Conservation (phyloP, 2,113 vertebrate species). For the Megaceryle torquata region DNA sequence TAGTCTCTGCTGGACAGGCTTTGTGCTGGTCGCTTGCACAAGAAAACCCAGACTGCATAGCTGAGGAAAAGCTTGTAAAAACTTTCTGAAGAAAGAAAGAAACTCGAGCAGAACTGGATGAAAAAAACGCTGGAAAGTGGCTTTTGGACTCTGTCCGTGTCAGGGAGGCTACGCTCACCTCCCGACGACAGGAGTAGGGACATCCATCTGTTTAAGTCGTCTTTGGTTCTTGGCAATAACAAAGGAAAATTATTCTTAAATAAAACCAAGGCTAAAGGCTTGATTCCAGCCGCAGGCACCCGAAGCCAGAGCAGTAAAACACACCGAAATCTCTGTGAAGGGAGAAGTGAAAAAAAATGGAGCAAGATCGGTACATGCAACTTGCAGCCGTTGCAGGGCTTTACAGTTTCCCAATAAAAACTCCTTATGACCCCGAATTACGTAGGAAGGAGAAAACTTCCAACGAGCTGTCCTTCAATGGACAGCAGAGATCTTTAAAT, state of each 20-base stretch:
- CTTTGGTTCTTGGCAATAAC: constrained; percentile 62
- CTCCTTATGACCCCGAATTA: neutral
- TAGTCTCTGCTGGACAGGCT: neutral
- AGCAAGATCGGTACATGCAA: neutral
- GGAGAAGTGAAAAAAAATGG: neutral
- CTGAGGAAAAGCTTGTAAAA: neutral
- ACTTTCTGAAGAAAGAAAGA: neutral
- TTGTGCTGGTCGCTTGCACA: neutral
- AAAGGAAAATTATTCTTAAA: constrained; percentile 67
- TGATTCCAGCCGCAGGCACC: constrained; percentile 5
- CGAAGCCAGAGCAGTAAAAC: constrained; percentile 48
- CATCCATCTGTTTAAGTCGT: constrained; percentile 65
- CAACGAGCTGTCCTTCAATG: neutral
- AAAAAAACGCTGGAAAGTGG: neutral
- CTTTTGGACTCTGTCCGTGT: neutral
- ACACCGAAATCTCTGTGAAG: constrained; percentile 21
- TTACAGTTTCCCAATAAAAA: neutral
- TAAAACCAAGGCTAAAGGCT: constrained; percentile 32
- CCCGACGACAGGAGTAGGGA: neutral
- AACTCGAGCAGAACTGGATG: neutral
- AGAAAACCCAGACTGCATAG: neutral
- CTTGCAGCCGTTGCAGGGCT: neutral
- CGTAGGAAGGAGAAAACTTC: neutral
- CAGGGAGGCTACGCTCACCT: neutral
- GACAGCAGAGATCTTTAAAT: neutral